Evolutionary conservation across 2,113 vertebrate species (phyloP), one percentile per base, ranked within the genome.

Genomic region (Limanda limanda): DNA sequence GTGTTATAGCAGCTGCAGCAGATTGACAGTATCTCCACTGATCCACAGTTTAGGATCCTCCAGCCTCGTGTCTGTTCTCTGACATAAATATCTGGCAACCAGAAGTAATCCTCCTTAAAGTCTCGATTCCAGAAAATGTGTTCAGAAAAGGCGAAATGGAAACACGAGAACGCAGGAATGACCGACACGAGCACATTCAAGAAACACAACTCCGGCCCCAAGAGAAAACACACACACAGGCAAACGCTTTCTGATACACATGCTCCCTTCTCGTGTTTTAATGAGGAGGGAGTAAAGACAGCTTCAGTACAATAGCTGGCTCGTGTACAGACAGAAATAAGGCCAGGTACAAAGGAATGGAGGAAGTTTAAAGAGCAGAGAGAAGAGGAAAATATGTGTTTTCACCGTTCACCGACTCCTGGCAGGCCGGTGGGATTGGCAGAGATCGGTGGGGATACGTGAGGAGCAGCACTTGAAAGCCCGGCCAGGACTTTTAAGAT

Each of bases 401-500:
- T 86, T 70, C 60, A 68, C 67, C 2, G 5, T 71, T 79, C 76
- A 58, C 54, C 5, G 56, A 73, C 73, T 73, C 78, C 76, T 61
- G 74, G 59, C 61, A 59, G 70, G 67, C 87, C 78, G 15, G 59
- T 64, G 88, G 88, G 89, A 86, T 54, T 76, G 66, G 52, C 35
- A 63, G 54, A 68, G 79, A 77, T 80, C 59, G 84, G 65, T 58
- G 66, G 35, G 72, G 65, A 82, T 82, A 71, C 81, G 78, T 67
- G 81, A 72, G 78, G 51, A 75, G 83, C 61, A 56, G 63, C 61
- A 81, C 86, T 89, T 90, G 73, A 91, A 91, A 89, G 82, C 75
- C 60, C 58, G 86, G 84, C 78, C 65, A 76, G 71, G 76, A 89
- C 83, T 89, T 56, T 88, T 79, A 80, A 90, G 77, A 90, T 85